phyloP scores from a whole-genome alignment of 2,888 invertebrate genomes.

The Tachina grossa region DNA sequence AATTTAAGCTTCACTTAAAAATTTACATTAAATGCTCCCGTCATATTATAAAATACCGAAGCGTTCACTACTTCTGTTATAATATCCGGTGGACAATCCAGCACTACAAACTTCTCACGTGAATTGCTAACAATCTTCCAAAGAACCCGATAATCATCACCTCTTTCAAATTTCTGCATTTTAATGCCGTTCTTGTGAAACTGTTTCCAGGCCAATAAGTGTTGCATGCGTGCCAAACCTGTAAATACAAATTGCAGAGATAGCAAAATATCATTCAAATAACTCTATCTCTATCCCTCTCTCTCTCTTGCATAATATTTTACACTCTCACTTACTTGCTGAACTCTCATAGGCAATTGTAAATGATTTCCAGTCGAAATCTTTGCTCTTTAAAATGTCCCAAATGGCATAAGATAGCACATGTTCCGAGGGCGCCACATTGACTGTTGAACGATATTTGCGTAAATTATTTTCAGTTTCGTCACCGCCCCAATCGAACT shows the following conservation, averaged over 20 bases:
- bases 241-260: not conserved
- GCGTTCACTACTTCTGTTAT: conserved; percentile 86
- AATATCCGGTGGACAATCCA: conserved; percentile 89
- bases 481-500: conserved; percentile 85
- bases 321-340: conserved; percentile 84
- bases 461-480: conserved; percentile 78
- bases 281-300: not conserved
- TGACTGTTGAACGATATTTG: conserved; percentile 85
- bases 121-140: conserved; percentile 86
- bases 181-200: conserved; percentile 87
- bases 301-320: not conserved
- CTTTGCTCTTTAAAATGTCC: conserved; percentile 86
- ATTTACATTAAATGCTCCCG: conserved; percentile 79
- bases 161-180: conserved; percentile 85
- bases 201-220: conserved; percentile 88
- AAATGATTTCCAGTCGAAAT: conserved; percentile 90
- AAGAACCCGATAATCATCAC: conserved; percentile 79
- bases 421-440: conserved; percentile 88
- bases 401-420: conserved; percentile 88
- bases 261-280: not conserved
- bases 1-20: conserved; percentile 26
- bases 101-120: conserved; percentile 88
- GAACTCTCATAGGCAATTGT: conserved; percentile 93
- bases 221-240: conserved; percentile 88
- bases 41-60: conserved; percentile 80